A percentile compares a stretch with the other conserved stretches of the same genome.
phyloP scores from a whole-genome alignment of 2,797 vertebrate species.

The Margarornis squamiger region DNA sequence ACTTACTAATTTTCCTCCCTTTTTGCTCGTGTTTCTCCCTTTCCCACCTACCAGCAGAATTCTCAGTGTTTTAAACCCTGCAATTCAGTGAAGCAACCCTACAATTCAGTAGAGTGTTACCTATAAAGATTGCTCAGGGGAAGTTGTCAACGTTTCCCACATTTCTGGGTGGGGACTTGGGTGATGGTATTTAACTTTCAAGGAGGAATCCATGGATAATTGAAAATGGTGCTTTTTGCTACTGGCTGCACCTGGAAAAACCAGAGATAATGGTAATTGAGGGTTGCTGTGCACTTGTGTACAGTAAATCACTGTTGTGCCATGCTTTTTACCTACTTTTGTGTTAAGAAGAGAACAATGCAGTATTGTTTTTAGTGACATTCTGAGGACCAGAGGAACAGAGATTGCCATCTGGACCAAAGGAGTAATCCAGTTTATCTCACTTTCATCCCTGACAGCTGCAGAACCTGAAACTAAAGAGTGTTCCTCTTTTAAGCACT shows the following conservation, averaged over 20 bases:
- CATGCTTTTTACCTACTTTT: not conserved
- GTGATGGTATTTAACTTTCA: not conserved
- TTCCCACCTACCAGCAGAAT: not conserved
- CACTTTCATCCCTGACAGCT: not conserved
- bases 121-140: not conserved
- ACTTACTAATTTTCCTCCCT: not conserved
- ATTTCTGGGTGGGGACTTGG: not conserved
- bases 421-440: not conserved
- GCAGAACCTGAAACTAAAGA: constrained; percentile 10
- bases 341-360: not conserved
- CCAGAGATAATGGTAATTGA: not conserved
- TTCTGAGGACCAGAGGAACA: not conserved
- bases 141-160: not conserved
- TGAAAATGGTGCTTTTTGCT: not conserved
- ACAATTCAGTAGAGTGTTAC: not conserved
- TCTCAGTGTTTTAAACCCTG: not conserved
- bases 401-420: not conserved
- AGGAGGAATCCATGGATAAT: not conserved
- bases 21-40: not conserved
- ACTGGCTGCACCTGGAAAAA: not conserved
- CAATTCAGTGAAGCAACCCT: not conserved
- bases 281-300: not conserved
- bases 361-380: not conserved
- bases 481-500: constrained; percentile 23
- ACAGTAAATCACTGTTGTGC: not conserved